A percentile compares a stretch with the other conserved stretches of the same genome.
Conservation (phyloP, 2,888 invertebrate species). For the Drosophila atripex region DNA sequence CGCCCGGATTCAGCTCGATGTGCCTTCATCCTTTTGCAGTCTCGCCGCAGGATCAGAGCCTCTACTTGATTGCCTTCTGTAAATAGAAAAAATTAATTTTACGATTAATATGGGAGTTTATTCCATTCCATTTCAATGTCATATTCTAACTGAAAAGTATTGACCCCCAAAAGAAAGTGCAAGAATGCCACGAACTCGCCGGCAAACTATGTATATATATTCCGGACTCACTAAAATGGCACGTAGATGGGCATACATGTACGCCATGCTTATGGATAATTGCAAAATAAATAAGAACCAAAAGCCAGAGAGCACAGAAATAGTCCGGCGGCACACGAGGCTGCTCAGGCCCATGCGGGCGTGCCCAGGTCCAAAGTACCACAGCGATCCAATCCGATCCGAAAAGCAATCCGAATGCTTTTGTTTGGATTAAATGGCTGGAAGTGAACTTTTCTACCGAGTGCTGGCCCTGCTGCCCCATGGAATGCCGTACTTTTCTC, state of each 20-base stretch:
- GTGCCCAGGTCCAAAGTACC: constrained; percentile 41
- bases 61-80: constrained; percentile 86
- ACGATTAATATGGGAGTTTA: neutral
- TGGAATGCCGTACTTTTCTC: constrained; percentile 27
- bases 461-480: constrained; percentile 21
- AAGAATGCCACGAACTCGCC: constrained; percentile 7
- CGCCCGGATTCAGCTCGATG: constrained; percentile 87
- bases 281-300: constrained; percentile 25
- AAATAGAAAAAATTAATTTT: constrained; percentile 44
- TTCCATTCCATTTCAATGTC: neutral
- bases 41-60: constrained; percentile 21
- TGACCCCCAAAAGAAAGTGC: constrained; percentile 10
- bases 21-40: constrained; percentile 85
- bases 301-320: constrained; percentile 12
- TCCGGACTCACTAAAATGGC: constrained; percentile 22
- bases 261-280: constrained; percentile 30
- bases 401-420: constrained; percentile 19
- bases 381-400: neutral
- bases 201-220: neutral
- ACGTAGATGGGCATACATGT: constrained; percentile 39
- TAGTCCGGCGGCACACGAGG: constrained; percentile 17
- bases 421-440: constrained; percentile 49
- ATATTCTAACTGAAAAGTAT: neutral
- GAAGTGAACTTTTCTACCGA: constrained; percentile 34
- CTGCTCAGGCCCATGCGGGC: constrained; percentile 9